These are phyloP conservation scores for Sinodicranocentrus sp. DNA, from an alignment of 2,888 invertebrate species.

Conservation along the genomic window DNA sequence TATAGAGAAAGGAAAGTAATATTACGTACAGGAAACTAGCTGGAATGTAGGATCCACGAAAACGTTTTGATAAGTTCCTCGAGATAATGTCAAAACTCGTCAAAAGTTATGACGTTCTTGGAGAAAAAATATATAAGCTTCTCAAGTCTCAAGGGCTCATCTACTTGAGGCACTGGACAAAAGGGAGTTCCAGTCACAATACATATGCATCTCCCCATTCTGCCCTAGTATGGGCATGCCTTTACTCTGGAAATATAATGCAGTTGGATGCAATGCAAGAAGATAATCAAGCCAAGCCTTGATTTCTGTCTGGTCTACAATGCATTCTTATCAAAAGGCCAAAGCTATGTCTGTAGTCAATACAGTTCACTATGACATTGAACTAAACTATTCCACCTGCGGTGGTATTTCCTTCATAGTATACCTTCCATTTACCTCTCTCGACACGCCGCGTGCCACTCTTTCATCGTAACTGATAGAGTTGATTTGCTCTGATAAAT, in stretches of 20 bases:
- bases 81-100: slow-evolving; percentile 37
- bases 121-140: neutral
- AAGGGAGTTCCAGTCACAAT: neutral
- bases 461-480: neutral
- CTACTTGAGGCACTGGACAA: slow-evolving; percentile 7
- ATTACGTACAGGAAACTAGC: no score
- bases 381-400: no score
- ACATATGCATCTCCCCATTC: neutral
- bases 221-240: neutral
- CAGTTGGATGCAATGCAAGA: slow-evolving; percentile 3
- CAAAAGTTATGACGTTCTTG: slow-evolving; percentile 35
- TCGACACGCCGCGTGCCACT: neutral
- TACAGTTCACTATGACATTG: no score
- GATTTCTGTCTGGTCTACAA: neutral
- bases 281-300: neutral
- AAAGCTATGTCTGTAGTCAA: no score
- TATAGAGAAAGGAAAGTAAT: no score
- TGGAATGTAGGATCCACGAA: no score
- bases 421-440: no score
- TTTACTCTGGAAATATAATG: neutral
- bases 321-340: no score
- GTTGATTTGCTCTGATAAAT: slow-evolving; percentile 17
- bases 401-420: no score
- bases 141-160: neutral
- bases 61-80: slow-evolving; percentile 24